phyloP scores from a whole-genome alignment of 2,888 invertebrate genomes.

The Frankliniella intonsa region DNA sequence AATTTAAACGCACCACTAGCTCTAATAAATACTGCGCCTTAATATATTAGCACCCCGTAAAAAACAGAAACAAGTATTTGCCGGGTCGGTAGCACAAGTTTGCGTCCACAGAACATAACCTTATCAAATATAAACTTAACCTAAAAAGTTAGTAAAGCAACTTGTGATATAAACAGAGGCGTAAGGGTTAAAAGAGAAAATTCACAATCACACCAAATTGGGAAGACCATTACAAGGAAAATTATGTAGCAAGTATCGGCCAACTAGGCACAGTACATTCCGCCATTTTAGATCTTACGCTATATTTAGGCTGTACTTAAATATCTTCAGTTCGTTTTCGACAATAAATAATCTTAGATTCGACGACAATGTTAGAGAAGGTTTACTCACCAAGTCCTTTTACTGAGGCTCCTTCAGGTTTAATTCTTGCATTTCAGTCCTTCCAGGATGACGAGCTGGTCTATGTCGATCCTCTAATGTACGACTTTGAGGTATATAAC shows the following conservation, averaged over 20 bases:
- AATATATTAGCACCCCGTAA: too few species aligned
- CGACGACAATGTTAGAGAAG: background rate
- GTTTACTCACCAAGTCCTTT: conserved; percentile 9
- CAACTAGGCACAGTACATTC: conserved; percentile 20
- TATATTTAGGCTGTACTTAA: background rate
- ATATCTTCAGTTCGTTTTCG: background rate
- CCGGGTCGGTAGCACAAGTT: conserved; percentile 3
- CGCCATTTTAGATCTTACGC: conserved; percentile 6
- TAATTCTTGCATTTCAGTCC: conserved; percentile 19
- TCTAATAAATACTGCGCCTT: too few species aligned
- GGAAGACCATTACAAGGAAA: background rate
- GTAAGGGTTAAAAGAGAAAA: background rate
- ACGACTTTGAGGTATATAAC: background rate
- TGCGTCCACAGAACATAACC: conserved; percentile 3
- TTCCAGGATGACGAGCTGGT: conserved; percentile 14
- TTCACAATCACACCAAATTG: background rate
- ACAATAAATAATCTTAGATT: too few species aligned
- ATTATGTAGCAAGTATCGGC: background rate
- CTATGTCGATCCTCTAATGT: background rate
- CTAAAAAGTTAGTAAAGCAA: background rate
- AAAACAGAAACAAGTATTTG: background rate
- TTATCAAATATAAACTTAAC: background rate
- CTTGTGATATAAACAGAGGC: background rate
- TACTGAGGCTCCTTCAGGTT: conserved; percentile 12
- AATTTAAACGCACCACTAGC: too few species aligned